Percentiles rank a stretch among this genome's conserved stretches.
phyloP scores from a whole-genome alignment of 2,888 invertebrate species.

The Meandrusa payeni region DNA sequence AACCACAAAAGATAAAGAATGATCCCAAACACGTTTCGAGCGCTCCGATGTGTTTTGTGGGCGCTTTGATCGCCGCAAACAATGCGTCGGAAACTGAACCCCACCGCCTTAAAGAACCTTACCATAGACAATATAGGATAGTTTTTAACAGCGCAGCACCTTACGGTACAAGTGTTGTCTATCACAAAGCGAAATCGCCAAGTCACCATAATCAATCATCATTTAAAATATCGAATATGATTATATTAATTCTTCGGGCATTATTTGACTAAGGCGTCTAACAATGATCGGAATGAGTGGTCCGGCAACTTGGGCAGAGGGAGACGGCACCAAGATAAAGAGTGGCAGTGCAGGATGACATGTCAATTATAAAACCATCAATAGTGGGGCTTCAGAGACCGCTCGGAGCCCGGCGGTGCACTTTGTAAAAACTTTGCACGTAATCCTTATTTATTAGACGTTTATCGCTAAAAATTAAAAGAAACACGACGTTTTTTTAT shows the following conservation, averaged over 20 bases:
- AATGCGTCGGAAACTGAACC: conserved; percentile 23
- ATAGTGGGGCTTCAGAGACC: conserved; percentile 55
- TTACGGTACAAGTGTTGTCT: conserved; percentile 38
- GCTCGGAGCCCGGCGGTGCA: conserved; percentile 51
- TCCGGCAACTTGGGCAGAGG: conserved; percentile 50
- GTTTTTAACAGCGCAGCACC: conserved; percentile 32
- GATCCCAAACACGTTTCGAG: conserved; percentile 28
- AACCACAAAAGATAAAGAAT: conserved; percentile 23
- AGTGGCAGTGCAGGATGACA: conserved; percentile 59
- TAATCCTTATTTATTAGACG: conserved; percentile 14
- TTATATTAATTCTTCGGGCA: conserved; percentile 73
- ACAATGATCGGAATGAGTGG: conserved; percentile 67
- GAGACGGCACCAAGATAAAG: conserved; percentile 36
- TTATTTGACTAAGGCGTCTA: conserved; percentile 73
- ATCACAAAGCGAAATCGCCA: conserved; percentile 48
- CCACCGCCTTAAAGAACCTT: conserved; percentile 34
- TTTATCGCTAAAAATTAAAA: not conserved
- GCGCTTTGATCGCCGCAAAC: conserved; percentile 30
- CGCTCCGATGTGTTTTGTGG: conserved; percentile 22
- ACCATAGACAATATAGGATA: conserved; percentile 38
- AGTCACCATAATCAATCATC: conserved; percentile 77
- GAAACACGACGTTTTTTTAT: too few species aligned
- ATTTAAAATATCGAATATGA: conserved; percentile 71
- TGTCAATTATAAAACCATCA: conserved; percentile 74
- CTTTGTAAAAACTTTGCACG: conserved; percentile 26